Base-by-base conservation (phyloP, 1,140 invertebrate species). In the Caenorhabditis tropicalis region DNA sequence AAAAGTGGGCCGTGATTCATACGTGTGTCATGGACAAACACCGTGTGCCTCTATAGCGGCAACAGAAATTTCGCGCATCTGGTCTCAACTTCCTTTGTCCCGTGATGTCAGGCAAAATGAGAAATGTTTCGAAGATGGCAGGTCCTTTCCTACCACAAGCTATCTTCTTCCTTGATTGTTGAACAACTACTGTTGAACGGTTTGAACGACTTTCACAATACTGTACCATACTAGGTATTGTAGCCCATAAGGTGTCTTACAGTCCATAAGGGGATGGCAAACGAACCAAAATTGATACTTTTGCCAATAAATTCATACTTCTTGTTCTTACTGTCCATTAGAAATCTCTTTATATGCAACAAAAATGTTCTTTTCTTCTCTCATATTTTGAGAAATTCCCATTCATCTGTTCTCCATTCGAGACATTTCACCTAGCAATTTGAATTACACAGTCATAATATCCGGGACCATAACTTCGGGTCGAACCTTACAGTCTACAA, bases 31-130 rank as follows among this genome's bases (percentile, higher is more conserved):
- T 43, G 65, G 36, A 74, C 65, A 74, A 74, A 74, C 65, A 74
- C 36, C 29, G 58, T 74, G 65, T 74, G 29, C 65, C 65, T 31
- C 43, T 4, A 36, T 29, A 19, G 33, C 65, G 21, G 36, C 65
- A 74, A 24, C 65, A 43, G n/a, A 74, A 74, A 74, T 74, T 74
- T 74, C 65, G 65, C 65, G 65, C 65, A 74, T 74, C 65, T 74
- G 65, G 65, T 19, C 65, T 74, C 65, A 74, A 74, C 65, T 74
- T 31, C 16, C 36, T 74, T 74, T 74, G 65, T 74, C 65, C 65
- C 65, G 65, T 74, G 65, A 74, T 74, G 36, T 31, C n/a, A 74
- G 53, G 21, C 53, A 27, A 36, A 36, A 31, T 65, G 36, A 74
- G 19, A 74, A 74, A 74, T 43, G 36, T 74, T 74, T 24, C 10